Conservation (phyloP, 2,888 invertebrate species). For the Mythimna pallens region DNA sequence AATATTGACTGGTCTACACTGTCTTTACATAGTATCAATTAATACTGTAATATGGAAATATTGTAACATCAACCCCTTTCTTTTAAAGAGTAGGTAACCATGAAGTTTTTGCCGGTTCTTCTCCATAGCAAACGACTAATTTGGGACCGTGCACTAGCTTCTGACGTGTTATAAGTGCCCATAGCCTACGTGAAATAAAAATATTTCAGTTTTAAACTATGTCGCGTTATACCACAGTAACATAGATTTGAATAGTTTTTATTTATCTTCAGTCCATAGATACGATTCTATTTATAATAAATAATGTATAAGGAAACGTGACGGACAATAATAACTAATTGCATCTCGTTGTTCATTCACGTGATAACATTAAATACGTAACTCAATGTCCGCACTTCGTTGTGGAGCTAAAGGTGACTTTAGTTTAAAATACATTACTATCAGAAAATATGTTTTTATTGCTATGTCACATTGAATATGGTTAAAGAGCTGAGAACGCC, state of each 20-base stretch:
- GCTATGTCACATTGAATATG: background rate
- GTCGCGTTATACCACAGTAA: background rate
- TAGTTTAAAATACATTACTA: constrained; percentile 6
- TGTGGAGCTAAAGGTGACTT: constrained; percentile 19
- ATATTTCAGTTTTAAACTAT: too few species aligned
- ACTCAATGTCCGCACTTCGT: constrained; percentile 9
- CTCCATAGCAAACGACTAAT: too few species aligned
- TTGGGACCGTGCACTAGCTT: too few species aligned
- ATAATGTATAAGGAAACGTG: constrained; percentile 38
- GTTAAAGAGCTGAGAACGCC: background rate
- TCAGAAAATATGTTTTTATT: background rate
- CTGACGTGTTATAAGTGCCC: too few species aligned
- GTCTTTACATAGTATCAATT: too few species aligned
- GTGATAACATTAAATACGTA: constrained; percentile 24
- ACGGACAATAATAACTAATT: constrained; percentile 42
- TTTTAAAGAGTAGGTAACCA: too few species aligned
- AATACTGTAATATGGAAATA: too few species aligned
- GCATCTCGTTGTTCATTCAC: constrained; percentile 33
- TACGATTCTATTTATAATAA: constrained; percentile 35
- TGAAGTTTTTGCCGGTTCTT: too few species aligned
- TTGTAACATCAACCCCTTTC: too few species aligned
- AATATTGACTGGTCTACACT: too few species aligned
- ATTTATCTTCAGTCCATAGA: constrained; percentile 13
- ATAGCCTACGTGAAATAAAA: too few species aligned
- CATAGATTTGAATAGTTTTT: constrained; percentile 3